phyloP scores from a whole-genome alignment of 2,797 vertebrate species.

The Geotrypetes seraphini region DNA sequence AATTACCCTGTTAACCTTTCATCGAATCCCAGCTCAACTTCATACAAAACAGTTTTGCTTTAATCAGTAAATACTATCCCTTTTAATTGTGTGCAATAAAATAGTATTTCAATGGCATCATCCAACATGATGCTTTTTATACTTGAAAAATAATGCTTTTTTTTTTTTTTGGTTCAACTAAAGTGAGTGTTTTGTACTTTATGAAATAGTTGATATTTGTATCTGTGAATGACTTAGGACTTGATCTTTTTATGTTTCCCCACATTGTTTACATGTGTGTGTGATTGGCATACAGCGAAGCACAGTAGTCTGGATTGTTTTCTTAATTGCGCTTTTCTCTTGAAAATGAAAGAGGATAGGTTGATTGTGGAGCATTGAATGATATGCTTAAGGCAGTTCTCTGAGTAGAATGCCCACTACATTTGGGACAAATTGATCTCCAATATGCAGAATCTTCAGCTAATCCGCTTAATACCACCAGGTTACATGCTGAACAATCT shows the following conservation, averaged over 20 bases:
- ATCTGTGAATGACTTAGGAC: conserved; percentile 47
- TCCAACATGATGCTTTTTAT: conserved; percentile 51
- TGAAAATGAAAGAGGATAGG: no score
- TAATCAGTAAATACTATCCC: conserved; percentile 4
- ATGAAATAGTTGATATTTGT: conserved; percentile 58
- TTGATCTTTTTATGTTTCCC: conserved; percentile 26
- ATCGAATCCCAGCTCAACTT: conserved; percentile 10
- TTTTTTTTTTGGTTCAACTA: conserved; percentile 50
- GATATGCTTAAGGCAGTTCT: no score
- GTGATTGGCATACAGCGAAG: conserved; percentile 22
- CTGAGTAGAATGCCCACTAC: no score
- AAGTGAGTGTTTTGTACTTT: conserved; percentile 51
- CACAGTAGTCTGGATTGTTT: conserved; percentile 18
- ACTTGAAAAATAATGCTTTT: conserved; percentile 56
- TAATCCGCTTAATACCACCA: no score
- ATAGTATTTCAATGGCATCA: conserved; percentile 29
- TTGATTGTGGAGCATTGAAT: no score
- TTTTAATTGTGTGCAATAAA: conserved; percentile 44
- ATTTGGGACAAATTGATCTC: no score
- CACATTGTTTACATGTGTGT: conserved; percentile 29
- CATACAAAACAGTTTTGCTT: conserved; percentile 1
- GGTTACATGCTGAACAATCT: no score
- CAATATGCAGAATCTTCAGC: no score
- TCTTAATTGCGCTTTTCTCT: no score
- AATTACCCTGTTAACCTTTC: no score